phyloP scores from a whole-genome alignment of 2,797 vertebrate genomes.

The Lemur catta region DNA sequence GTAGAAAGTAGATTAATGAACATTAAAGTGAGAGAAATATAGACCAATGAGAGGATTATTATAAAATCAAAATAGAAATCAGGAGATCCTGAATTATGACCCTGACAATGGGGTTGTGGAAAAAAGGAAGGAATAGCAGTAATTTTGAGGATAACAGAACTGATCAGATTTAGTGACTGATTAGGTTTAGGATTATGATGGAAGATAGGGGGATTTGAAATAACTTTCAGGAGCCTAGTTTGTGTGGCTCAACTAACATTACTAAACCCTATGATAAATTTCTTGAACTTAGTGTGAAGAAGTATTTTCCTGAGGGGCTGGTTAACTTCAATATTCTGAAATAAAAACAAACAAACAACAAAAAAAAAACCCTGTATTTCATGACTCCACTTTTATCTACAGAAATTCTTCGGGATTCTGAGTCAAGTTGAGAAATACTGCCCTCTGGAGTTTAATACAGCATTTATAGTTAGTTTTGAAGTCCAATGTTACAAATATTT shows the following conservation, averaged over 20 bases:
- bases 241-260: background rate
- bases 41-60: background rate
- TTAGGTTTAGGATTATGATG: background rate
- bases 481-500: background rate
- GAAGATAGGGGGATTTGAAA: background rate
- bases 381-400: background rate
- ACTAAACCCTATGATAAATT: background rate
- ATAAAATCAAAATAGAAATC: background rate
- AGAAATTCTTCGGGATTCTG: background rate
- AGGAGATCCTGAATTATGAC: background rate
- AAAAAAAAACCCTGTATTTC: background rate
- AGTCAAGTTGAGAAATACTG: background rate
- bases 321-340: background rate
- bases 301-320: background rate
- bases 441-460: background rate
- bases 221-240: background rate
- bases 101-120: background rate
- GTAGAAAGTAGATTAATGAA: background rate
- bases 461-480: background rate
- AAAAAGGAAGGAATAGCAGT: background rate
- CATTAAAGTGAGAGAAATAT: background rate
- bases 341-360: too few species aligned
- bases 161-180: background rate
- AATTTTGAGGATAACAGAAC: background rate
- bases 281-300: background rate